These are phyloP conservation scores for Zophobas morio DNA, from an alignment of 1,140 invertebrate species.

Conservation along the genomic window DNA sequence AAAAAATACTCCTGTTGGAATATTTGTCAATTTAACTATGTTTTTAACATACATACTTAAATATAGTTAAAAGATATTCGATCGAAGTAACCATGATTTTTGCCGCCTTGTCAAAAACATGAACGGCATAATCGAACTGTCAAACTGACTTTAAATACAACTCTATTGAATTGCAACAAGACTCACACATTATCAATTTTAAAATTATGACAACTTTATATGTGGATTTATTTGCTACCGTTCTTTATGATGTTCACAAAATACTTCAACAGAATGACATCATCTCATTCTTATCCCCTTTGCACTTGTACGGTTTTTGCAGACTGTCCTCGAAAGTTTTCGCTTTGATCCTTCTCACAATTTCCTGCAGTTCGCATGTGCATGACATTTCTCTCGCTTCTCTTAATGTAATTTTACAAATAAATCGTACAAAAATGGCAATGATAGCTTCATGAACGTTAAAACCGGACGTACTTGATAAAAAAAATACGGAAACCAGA, in stretches of 20 bases:
- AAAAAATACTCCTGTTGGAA: too few species aligned
- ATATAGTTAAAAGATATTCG: too few species aligned
- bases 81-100: too few species aligned
- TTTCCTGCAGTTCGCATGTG: slow-evolving; percentile 3
- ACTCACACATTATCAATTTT: too few species aligned
- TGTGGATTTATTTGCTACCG: not conserved
- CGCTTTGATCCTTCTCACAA: slow-evolving; percentile 23
- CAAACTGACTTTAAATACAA: too few species aligned
- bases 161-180: too few species aligned
- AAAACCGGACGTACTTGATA: slow-evolving; percentile 26
- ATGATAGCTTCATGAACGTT: not conserved
- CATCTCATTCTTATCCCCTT: not conserved
- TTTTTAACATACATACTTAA: too few species aligned
- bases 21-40: too few species aligned
- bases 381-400: slow-evolving; percentile 24
- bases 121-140: too few species aligned
- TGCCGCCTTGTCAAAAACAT: too few species aligned
- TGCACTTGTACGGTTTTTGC: slow-evolving; percentile 13
- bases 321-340: slow-evolving; percentile 3
- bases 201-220: too few species aligned
- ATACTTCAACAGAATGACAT: slow-evolving; percentile 1
- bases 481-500: slow-evolving; percentile 29
- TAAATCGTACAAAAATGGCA: slow-evolving; percentile 5
- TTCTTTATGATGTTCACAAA: not conserved
- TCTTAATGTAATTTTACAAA: slow-evolving; percentile 14